Percentiles rank a stretch among this genome's conserved stretches.
Evolutionary conservation across 2,113 vertebrate species (phyloP).

Genomic region (Emydocephalus ijimae): DNA sequence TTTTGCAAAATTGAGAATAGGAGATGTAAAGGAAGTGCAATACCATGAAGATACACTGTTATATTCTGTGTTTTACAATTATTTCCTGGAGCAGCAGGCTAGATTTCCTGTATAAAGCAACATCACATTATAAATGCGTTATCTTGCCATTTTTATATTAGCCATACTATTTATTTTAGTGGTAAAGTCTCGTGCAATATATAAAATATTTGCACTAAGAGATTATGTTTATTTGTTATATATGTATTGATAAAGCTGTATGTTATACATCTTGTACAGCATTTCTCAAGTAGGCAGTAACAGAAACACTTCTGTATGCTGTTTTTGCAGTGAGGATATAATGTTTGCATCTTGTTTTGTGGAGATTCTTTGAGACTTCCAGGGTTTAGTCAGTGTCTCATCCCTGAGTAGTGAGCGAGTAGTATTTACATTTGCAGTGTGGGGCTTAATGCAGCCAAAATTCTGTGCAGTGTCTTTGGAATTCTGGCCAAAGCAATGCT

Average conservation of each 20-base stretch:
- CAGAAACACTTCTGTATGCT: neutral
- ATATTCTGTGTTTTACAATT: neutral
- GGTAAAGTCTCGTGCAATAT: neutral
- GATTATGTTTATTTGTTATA: neutral
- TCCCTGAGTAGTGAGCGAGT: neutral
- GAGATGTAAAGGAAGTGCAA: neutral
- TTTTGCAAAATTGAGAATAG: neutral
- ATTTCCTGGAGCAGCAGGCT: neutral
- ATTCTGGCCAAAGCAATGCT: neutral
- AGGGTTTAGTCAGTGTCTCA: no score
- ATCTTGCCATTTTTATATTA: no score
- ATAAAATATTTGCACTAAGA: neutral
- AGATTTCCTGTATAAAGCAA: neutral
- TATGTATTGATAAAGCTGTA: neutral
- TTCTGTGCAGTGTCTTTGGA: neutral
- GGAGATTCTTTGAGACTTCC: neutral
- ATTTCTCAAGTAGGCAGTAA: neutral
- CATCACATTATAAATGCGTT: neutral
- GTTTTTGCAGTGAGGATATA: neutral
- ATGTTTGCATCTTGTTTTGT: neutral
- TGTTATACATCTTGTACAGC: neutral
- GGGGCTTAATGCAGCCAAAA: neutral
- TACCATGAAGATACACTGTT: neutral
- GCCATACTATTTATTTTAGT: neutral
- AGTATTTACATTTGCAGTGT: neutral